These are phyloP conservation scores for Dallia pectoralis DNA, from an alignment of 2,797 vertebrate species.

Conservation along the genomic window DNA sequence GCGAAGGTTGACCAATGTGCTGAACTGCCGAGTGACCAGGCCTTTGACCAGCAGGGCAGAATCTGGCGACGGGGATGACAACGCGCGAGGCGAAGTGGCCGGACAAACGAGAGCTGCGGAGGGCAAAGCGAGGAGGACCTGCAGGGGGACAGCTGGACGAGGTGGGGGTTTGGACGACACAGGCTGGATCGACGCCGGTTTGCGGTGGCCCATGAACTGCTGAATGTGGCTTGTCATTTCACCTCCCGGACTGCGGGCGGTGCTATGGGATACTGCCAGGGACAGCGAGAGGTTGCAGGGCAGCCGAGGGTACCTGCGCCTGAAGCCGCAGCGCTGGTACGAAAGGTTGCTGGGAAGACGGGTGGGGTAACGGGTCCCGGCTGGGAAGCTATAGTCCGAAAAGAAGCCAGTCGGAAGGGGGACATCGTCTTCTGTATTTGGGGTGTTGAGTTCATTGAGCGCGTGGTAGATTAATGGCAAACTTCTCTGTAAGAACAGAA, in stretches of 20 bases:
- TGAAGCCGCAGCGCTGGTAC: slow-evolving; percentile 21
- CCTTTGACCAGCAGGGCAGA: slow-evolving; percentile 27
- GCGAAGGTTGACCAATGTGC: slow-evolving; percentile 50
- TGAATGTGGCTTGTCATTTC: background rate
- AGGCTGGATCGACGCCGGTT: background rate
- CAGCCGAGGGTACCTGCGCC: background rate
- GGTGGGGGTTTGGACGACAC: background rate
- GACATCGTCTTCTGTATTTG: no score
- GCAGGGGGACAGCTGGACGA: slow-evolving; percentile 14
- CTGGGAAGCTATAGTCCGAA: slow-evolving; percentile 48
- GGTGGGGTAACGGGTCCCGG: slow-evolving; percentile 60
- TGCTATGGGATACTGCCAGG: background rate
- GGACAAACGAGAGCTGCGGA: background rate
- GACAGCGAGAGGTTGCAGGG: slow-evolving; percentile 7
- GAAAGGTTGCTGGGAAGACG: slow-evolving; percentile 50
- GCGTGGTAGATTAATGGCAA: slow-evolving; percentile 61
- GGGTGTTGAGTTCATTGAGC: background rate
- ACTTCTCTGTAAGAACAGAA: slow-evolving; percentile 60
- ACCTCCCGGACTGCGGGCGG: slow-evolving; percentile 2
- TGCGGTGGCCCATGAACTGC: background rate
- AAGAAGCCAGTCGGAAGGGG: slow-evolving; percentile 12
- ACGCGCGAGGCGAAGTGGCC: slow-evolving; percentile 12
- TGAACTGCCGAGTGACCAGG: slow-evolving; percentile 43
- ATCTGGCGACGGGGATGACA: background rate
- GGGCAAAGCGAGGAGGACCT: slow-evolving; percentile 29